Evolutionary conservation across 2,113 vertebrate species (phyloP), one percentile per base, ranked within the genome.

Genomic region (Bos indicus): DNA sequence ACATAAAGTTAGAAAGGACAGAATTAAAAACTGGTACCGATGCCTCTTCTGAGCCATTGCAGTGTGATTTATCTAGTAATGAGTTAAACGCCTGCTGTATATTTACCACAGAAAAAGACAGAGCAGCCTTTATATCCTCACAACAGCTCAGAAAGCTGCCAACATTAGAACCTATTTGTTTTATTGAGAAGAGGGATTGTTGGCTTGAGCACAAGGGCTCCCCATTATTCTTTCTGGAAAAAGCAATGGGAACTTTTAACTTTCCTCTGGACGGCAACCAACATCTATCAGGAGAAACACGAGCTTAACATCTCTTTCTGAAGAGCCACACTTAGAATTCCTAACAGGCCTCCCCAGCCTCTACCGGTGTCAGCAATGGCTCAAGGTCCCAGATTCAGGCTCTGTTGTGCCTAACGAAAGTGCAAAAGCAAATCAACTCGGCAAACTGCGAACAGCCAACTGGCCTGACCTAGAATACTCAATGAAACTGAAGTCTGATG

Each of bases 201-300:
- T 98, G 98, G 97, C 98, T 82, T 85, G 96, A 97, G 90, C 93
- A 95, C 95, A 94, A 97, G 98, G 80, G 96, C 81, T 98, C 91
- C 97, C 98, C 97, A 97, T 98, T 96, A 97, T 96, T 98, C 97
- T 97, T 98, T 96, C 97, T 98, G 97, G 96, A 97, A 98, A 97
- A 98, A 92, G 97, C 96, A 97, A 90, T 95, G 97, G 95, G 98
- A 98, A 97, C 91, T 97, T 97, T 97, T 74, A 88, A 91, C 93
- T 98, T 98, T 80, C 92, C 84, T 94, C 98, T 98, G 98, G 97
- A 97, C 40, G 54, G 96, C 81, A 78, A 95, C 98, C 98, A 98
- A 84, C 91, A 60, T 92, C 97, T 97, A 96, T 98, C 91, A 93
- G 94, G 92, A 97, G 95, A 93, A 97, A 93, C 62, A 90, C 88